Evolutionary conservation across 1,140 invertebrate species (phyloP).

Genomic region (Xylocopa sonorina): DNA sequence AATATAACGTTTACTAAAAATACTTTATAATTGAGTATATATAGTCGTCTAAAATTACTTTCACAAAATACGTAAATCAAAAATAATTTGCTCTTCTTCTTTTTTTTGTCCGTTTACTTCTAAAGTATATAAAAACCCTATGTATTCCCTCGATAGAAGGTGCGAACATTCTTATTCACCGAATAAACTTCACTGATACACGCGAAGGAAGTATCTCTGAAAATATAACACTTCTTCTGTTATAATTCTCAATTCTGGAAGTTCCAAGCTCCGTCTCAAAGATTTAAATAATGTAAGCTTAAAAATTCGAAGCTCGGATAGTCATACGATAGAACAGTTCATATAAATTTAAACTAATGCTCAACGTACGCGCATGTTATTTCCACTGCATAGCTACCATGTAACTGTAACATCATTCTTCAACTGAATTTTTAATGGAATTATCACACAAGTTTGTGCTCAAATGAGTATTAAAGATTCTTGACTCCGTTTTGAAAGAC

Average conservation of each 20-base stretch:
- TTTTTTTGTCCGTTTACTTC: slow-evolving; percentile 5
- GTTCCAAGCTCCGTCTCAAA: slow-evolving; percentile 2
- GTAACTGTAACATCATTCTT: slow-evolving; percentile 37
- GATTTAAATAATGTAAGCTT: slow-evolving; percentile 5
- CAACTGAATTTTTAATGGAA: not conserved
- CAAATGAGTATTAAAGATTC: slow-evolving; percentile 7
- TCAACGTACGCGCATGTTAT: not conserved
- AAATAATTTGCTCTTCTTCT: slow-evolving; percentile 37
- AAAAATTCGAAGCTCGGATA: slow-evolving; percentile 8
- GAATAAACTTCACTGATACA: slow-evolving; percentile 14
- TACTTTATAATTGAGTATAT: slow-evolving; percentile 45
- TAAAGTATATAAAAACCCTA: slow-evolving; percentile 38
- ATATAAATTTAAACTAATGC: slow-evolving; percentile 33
- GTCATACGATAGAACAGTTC: slow-evolving; percentile 6
- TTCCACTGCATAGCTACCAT: slow-evolving; percentile 21
- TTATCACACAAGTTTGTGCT: not conserved
- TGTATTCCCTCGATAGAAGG: slow-evolving; percentile 7
- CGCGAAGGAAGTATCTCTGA: slow-evolving; percentile 25
- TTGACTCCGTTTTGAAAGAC: not conserved
- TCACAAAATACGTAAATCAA: slow-evolving; percentile 45
- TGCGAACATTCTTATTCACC: not conserved
- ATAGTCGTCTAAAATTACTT: slow-evolving; percentile 42
- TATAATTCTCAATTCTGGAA: slow-evolving; percentile 30
- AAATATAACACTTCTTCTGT: slow-evolving; percentile 45
- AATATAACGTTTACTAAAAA: slow-evolving; percentile 29